Evolutionary conservation across 1,140 invertebrate species (phyloP).

Genomic region (Eueides isabella): DNA sequence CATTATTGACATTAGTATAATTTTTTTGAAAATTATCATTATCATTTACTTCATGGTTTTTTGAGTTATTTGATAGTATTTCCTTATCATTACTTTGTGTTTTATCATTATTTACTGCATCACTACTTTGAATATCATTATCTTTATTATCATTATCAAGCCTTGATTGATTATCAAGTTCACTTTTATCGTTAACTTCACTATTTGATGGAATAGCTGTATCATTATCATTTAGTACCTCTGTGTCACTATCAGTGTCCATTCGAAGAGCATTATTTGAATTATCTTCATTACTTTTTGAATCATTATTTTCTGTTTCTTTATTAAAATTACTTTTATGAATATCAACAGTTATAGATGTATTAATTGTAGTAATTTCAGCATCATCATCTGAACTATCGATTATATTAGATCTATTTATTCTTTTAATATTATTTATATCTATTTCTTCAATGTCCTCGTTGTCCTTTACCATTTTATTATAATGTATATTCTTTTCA

Average conservation of each 20-base stretch:
- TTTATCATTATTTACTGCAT: neutral
- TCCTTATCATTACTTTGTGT: neutral
- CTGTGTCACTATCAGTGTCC: neutral
- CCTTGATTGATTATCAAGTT: neutral
- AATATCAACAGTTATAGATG: constrained; percentile 22
- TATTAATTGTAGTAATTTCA: constrained; percentile 47
- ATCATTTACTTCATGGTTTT: constrained; percentile 22
- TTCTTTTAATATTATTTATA: constrained; percentile 41
- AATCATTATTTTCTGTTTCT: neutral
- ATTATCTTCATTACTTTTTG: constrained; percentile 4
- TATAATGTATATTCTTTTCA: constrained; percentile 16
- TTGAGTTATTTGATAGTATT: neutral
- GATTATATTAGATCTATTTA: constrained; percentile 57
- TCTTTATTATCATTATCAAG: constrained; percentile 26
- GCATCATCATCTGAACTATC: constrained; percentile 69
- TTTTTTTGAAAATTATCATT: constrained; percentile 9
- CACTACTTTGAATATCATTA: neutral
- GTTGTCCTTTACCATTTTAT: neutral
- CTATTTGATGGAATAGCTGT: constrained; percentile 22
- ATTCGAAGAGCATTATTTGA: constrained; percentile 3
- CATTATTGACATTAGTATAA: constrained; percentile 22
- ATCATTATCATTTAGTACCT: neutral
- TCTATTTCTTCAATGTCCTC: constrained; percentile 18
- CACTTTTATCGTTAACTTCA: constrained; percentile 23
- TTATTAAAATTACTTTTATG: neutral